Conservation (phyloP, 2,888 invertebrate species). For the Leptopterna dolabrata region DNA sequence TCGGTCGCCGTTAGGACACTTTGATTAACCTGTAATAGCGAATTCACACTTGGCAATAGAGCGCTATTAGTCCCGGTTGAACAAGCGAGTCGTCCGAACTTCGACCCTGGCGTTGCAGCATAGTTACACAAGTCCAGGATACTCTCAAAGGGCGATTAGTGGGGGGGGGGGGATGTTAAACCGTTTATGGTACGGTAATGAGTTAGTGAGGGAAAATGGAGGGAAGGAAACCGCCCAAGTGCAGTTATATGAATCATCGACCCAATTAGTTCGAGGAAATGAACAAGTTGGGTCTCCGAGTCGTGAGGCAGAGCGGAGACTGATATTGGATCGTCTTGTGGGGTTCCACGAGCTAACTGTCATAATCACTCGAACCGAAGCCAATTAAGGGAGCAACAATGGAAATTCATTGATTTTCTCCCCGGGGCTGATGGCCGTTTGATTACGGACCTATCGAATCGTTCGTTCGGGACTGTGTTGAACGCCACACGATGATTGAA, state of each 20-base stretch:
- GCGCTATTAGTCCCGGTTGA: neutral
- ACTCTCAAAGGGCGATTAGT: neutral
- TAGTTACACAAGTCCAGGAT: neutral
- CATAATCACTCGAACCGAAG: constrained; percentile 5
- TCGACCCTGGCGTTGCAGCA: neutral
- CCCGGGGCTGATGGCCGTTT: neutral
- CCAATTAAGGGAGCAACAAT: constrained; percentile 16
- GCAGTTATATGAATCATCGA: constrained; percentile 19
- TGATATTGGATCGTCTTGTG: neutral
- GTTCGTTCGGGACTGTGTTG: neutral
- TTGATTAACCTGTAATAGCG: neutral
- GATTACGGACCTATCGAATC: neutral
- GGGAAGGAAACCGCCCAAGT: neutral
- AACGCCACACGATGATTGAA: neutral
- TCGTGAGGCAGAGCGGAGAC: neutral
- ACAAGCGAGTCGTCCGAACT: neutral
- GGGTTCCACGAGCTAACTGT: neutral
- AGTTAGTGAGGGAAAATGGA: neutral
- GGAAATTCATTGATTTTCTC: constrained; percentile 14
- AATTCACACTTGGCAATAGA: neutral
- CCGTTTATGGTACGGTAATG: neutral
- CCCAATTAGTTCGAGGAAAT: constrained; percentile 20
- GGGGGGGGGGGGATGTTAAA: neutral
- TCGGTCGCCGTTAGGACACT: too few relatives aligned
- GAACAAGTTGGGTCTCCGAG: neutral